A percentile compares a stretch with the other conserved stretches of the same genome.
These are phyloP conservation scores for Sorex fumeus DNA, from an alignment of 2,113 vertebrate species.

Conservation along the genomic window DNA sequence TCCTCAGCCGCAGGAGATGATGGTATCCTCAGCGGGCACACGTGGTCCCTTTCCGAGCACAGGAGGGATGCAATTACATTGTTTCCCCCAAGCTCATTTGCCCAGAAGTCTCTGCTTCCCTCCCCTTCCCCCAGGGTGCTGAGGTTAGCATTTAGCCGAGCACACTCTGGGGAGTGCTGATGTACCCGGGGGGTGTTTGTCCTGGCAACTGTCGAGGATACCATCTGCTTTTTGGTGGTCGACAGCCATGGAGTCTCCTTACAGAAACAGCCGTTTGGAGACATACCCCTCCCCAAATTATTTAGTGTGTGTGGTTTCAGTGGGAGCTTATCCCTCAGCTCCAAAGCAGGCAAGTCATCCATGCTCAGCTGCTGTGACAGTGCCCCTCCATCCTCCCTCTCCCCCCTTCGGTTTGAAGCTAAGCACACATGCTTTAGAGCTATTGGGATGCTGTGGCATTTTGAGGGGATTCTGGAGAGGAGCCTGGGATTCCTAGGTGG, in stretches of 20 bases:
- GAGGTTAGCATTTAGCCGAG: conserved; percentile 14
- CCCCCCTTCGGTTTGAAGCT: not conserved
- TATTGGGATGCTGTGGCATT: not conserved
- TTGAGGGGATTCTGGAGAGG: not conserved
- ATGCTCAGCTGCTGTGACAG: not conserved
- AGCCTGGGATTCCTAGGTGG: not conserved
- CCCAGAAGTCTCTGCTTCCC: not conserved
- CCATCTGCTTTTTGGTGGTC: not conserved
- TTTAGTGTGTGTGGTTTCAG: not conserved
- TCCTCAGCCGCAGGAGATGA: not conserved
- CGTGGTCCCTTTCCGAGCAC: not conserved
- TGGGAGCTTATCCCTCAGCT: not conserved
- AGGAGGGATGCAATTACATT: not conserved
- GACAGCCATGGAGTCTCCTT: not conserved
- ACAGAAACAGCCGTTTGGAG: not conserved
- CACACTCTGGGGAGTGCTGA: not conserved
- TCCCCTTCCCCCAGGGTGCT: not conserved
- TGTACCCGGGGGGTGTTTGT: not conserved
- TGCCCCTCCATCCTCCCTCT: not conserved
- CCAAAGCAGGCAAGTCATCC: not conserved
- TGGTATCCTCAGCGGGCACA: not conserved
- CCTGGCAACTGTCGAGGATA: not conserved
- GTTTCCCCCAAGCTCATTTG: conserved; percentile 25
- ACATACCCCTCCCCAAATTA: not conserved
- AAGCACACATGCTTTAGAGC: not conserved